Evolutionary conservation across 2,888 invertebrate species (phyloP).

Genomic region (Lysandra coridon): DNA sequence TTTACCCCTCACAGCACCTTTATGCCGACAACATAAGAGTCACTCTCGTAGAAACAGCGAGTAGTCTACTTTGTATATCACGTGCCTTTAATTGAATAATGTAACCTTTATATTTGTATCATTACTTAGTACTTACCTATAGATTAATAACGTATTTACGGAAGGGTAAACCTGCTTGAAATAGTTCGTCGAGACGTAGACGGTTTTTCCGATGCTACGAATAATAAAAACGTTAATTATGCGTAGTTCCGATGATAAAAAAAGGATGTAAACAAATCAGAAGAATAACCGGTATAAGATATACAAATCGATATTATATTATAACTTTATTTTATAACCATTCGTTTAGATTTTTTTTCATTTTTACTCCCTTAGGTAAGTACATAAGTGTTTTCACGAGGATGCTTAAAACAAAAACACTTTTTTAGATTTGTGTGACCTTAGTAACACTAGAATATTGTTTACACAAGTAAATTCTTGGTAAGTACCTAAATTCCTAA

Average conservation of each 20-base stretch:
- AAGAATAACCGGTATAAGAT: too few relatives aligned
- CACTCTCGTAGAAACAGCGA: neutral
- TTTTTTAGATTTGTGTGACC: neutral
- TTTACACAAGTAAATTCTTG: too few relatives aligned
- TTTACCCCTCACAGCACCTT: neutral
- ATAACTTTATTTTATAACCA: too few relatives aligned
- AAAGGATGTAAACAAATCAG: too few relatives aligned
- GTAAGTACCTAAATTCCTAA: neutral
- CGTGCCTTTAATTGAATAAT: neutral
- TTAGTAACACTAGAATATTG: too few relatives aligned
- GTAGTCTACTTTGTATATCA: neutral
- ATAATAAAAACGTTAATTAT: too few relatives aligned
- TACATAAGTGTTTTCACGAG: too few relatives aligned
- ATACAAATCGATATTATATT: too few relatives aligned
- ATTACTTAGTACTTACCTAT: too few relatives aligned
- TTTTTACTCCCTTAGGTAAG: neutral
- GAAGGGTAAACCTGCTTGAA: neutral
- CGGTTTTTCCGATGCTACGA: neutral
- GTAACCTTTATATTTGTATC: too few relatives aligned
- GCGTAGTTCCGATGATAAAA: neutral
- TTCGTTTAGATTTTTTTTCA: too few relatives aligned
- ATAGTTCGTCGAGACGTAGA: too few relatives aligned
- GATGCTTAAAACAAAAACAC: neutral
- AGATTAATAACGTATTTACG: neutral
- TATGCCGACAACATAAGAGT: neutral